Base-by-base conservation (phyloP, 1,140 invertebrate genomes). In the Dolichoris vasculosae region DNA sequence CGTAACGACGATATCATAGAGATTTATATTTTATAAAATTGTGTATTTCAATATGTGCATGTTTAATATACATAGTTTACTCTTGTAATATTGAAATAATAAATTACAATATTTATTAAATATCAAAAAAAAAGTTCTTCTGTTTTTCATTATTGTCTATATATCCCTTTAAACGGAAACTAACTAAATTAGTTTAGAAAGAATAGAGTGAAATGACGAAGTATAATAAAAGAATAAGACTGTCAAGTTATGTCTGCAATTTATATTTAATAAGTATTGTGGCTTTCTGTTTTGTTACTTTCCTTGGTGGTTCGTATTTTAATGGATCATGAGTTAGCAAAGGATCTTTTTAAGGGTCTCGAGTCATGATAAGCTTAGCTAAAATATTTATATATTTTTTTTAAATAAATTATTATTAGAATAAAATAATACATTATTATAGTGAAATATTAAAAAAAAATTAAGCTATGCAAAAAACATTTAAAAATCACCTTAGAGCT, bases 321-420 rank as follows among this genome's bases (percentile, higher is more conserved):
- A n/a, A 23, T 1, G 9, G 23, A 48, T 71, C 3, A 0, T 46
- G 6, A 80, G 17, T 46, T 30, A 30, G 2, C 26, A 30, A 67
- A n/a, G 11, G 0, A 80, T 23, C 26, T 59, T 83, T 23, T 84
- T 84, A 77, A 67, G 75, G 30, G 40, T 20, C 48, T 76, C 2
- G 0, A 64, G 55, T 32, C 82, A 76, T 83, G 71, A 76, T 76
- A 83, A 76, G 1, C 35, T 26, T 2, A 63, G 23, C 35, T 43
- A 32, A 35, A 69, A 17, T 38, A 35, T 35, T 8, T 2, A 13
- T 9, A 4, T 17, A 32, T 38, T 69, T 69, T n/a, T n/a, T 38
- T 9, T 8, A 38, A 35, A 0, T 8, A 13, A 59, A 59, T 59
- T 59, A 26, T 59, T 59, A 26, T 59, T 59, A 59, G 23, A 59